phyloP scores from a whole-genome alignment of 2,888 invertebrate genomes.

The Invenusta paracnida region DNA sequence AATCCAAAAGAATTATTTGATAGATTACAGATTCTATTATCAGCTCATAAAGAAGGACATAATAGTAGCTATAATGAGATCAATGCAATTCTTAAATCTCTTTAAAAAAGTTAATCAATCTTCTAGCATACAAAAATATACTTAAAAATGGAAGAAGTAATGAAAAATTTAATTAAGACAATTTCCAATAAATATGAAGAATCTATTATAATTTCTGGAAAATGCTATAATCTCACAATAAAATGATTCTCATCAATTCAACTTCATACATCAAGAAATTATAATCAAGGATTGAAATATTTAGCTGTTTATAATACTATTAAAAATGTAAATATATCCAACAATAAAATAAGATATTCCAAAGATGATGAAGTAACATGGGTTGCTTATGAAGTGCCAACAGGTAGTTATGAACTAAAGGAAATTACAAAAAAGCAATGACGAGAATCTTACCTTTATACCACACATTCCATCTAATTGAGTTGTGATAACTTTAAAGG shows the following conservation, averaged over 20 bases:
- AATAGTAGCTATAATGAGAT: neutral
- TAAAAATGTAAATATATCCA: neutral
- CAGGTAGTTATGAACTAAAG: neutral
- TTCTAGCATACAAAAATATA: neutral
- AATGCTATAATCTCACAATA: neutral
- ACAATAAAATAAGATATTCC: neutral
- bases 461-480: neutral
- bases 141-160: neutral
- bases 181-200: neutral
- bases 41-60: neutral
- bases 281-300: neutral
- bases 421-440: neutral
- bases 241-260: neutral
- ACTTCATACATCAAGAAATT: neutral
- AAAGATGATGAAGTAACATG: neutral
- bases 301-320: conserved; percentile 17
- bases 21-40: neutral
- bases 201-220: neutral
- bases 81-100: neutral
- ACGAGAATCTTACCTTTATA: neutral
- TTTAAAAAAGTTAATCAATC: neutral
- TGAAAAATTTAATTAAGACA: neutral
- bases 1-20: neutral
- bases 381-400: neutral
- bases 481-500: neutral